phyloP scores from a whole-genome alignment of 2,113 vertebrate genomes.

The Ptilonorhynchus violaceus region DNA sequence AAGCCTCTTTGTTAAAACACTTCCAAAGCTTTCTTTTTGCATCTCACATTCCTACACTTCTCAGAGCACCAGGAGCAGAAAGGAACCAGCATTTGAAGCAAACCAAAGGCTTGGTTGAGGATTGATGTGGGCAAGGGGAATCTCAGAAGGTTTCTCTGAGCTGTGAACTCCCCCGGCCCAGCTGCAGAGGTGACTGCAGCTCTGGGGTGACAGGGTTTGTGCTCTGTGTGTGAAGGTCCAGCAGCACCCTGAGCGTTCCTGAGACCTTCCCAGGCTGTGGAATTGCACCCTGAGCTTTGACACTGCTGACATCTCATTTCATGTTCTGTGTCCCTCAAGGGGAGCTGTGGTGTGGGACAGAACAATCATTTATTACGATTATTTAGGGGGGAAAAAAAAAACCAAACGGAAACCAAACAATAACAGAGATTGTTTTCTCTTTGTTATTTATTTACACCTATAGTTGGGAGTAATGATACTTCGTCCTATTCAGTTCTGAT shows the following conservation, averaged over 20 bases:
- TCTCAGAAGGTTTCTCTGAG: neutral
- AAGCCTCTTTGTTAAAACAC: constrained; percentile 17
- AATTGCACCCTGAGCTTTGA: neutral
- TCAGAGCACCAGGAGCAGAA: neutral
- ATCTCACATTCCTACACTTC: neutral
- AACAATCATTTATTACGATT: neutral
- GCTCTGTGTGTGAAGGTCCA: neutral
- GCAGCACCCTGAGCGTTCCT: neutral
- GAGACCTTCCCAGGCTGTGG: neutral
- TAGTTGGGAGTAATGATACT: neutral
- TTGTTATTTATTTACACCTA: neutral
- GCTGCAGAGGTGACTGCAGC: neutral
- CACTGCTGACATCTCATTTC: neutral
- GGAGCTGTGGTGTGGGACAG: neutral
- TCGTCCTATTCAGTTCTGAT: neutral
- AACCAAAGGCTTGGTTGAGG: constrained; percentile 15
- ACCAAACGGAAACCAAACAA: neutral
- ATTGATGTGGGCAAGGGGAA: neutral
- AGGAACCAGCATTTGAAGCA: constrained; percentile 19
- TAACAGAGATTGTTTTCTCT: neutral
- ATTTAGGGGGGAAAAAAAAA: no score
- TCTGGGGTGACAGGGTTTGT: neutral
- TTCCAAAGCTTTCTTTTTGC: neutral
- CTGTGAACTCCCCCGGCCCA: neutral
- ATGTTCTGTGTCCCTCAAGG: neutral